Percentiles rank a stretch among this genome's conserved stretches.
phyloP scores from a whole-genome alignment of 2,797 vertebrate species.

The Squalus acanthias region DNA sequence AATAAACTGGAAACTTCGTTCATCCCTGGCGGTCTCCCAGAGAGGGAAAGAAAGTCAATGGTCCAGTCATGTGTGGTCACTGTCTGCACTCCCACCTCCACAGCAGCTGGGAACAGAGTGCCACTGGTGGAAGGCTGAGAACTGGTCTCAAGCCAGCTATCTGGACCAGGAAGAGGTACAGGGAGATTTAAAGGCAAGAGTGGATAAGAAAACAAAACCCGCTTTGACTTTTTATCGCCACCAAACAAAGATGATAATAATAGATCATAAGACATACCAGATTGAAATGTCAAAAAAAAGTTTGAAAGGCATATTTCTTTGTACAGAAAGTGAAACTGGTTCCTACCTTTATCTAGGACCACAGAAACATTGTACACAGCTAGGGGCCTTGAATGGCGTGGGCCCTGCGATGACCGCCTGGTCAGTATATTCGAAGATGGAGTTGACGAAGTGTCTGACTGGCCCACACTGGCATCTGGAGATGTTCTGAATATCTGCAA shows the following conservation, averaged over 20 bases:
- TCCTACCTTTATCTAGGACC: slow-evolving; percentile 84
- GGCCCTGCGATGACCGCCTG: slow-evolving; percentile 80
- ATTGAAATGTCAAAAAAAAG: neutral
- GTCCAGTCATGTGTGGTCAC: neutral
- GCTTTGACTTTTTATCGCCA: neutral
- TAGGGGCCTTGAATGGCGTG: slow-evolving; percentile 78
- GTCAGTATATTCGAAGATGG: slow-evolving; percentile 75
- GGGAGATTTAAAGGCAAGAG: too few relatives aligned
- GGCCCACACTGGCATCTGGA: slow-evolving; percentile 68
- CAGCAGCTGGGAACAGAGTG: neutral
- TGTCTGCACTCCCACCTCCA: neutral
- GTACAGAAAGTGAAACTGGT: slow-evolving; percentile 35
- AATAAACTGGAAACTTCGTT: too few relatives aligned
- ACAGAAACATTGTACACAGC: slow-evolving; percentile 87
- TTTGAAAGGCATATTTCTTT: neutral
- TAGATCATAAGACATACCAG: neutral
- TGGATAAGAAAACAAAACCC: neutral
- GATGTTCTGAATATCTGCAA: slow-evolving; percentile 86
- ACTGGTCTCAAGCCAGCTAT: neutral
- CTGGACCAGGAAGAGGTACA: neutral
- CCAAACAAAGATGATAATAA: neutral
- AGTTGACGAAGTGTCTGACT: slow-evolving; percentile 57
- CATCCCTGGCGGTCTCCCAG: neutral
- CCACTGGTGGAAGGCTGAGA: too few relatives aligned
- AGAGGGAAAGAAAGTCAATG: neutral